phyloP scores from a whole-genome alignment of 1,140 invertebrate genomes.

The Lineus longissimus region DNA sequence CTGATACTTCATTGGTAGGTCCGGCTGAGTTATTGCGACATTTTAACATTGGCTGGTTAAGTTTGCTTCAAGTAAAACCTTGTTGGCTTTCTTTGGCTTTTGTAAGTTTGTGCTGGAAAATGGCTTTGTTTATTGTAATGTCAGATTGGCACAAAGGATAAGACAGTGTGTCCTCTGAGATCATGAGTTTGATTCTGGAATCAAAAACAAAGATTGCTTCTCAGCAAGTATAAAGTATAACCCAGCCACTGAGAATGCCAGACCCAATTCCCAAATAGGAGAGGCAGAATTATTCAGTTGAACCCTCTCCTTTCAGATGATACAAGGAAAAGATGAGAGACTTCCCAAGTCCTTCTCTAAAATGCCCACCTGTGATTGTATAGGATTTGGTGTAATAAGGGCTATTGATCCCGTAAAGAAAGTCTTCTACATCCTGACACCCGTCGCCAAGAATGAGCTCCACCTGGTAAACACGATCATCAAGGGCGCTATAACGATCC shows the following conservation, averaged over 20 bases:
- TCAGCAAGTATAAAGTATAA: too few species aligned
- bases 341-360: background rate
- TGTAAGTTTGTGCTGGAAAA: background rate
- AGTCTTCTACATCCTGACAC: conserved; percentile 34
- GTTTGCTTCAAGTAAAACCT: background rate
- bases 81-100: background rate
- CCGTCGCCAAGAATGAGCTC: conserved; percentile 25
- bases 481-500: conserved; percentile 33
- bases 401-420: conserved; percentile 33
- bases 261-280: too few species aligned
- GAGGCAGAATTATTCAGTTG: background rate
- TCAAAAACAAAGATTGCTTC: too few species aligned
- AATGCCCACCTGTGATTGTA: background rate
- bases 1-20: conserved; percentile 30
- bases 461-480: conserved; percentile 37
- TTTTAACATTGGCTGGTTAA: background rate
- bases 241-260: too few species aligned
- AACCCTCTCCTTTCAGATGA: too few species aligned
- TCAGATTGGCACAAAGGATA: background rate
- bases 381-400: conserved; percentile 33
- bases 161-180: background rate
- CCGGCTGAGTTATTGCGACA: background rate
- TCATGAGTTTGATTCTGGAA: too few species aligned
- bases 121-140: background rate
- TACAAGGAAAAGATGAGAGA: too few species aligned